Evolutionary conservation across 1,140 invertebrate genomes (phyloP), one percentile per base, ranked within the genome.

Genomic region (Paralvinella palmiformis): DNA sequence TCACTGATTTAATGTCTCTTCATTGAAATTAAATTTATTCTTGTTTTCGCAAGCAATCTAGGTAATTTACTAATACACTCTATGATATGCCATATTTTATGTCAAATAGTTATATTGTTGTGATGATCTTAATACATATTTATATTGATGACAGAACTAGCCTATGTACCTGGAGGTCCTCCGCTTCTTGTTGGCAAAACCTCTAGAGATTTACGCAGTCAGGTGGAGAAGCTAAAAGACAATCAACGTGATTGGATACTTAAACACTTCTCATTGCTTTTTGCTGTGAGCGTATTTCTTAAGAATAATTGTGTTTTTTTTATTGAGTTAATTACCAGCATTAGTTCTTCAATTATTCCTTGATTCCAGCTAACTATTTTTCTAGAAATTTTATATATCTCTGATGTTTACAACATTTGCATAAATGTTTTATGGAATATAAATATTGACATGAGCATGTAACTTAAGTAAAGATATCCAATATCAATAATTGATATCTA

Each of bases 221-320:
- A 68, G 7, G 59, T 71, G 61, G 69, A 71, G 36, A 59, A 58
- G n/a, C 56, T 60, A 52, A 31, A 41, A 22, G 55, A 52, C 10
- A 60, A 71, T 50, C 31, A 55, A 15, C 41, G 59, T 31, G 33
- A 65, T 20, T 63, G 61, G 50, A 58, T 63, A 10, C 52, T 76
- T n/a, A 65, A 59, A 58, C 20, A 64, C 6, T 74, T 76, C 67
- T 76, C 76, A 2, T 72, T 71, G 50, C 73, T 78, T 44, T 75
- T 78, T 55, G 67, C 64, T 62, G 76, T 78, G 68, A 74, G 67
- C 64, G 17, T 24, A n/a, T 7, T 20, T 2, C 10, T 52, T 13
- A 15, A n/a, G 13, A 15, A n/a, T 44, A 15, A 44, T 44, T 44
- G n/a, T 44, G n/a, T n/a, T n/a, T 44, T 6, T 22, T 53, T 53